Evolutionary conservation across 2,888 invertebrate genomes (phyloP).

Genomic region (Lithodes maja): DNA sequence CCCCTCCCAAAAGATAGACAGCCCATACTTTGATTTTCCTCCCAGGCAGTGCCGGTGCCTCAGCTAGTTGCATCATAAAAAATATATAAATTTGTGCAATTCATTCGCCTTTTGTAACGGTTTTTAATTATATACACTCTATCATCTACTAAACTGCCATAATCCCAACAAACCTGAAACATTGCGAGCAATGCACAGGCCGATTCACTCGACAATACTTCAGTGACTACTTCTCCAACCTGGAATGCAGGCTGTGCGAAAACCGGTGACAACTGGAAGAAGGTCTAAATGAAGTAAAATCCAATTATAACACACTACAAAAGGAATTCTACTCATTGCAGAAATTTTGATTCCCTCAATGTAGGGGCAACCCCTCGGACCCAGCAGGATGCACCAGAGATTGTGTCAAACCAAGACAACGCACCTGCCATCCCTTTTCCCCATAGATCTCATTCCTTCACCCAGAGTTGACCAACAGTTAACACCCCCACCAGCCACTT

Average conservation of each 20-base stretch:
- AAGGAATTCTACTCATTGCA: not conserved
- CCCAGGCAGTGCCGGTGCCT: too few relatives aligned
- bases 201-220: not conserved
- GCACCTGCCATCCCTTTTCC: not conserved
- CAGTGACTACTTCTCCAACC: not conserved
- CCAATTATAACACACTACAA: not conserved
- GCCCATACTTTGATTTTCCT: too few relatives aligned
- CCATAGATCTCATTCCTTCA: too few relatives aligned
- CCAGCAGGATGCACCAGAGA: not conserved
- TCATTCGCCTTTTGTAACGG: too few relatives aligned
- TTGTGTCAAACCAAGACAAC: not conserved
- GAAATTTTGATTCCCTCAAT: not conserved
- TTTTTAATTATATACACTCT: too few relatives aligned
- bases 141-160: not conserved
- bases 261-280: not conserved
- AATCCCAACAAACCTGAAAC: not conserved
- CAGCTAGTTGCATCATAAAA: too few relatives aligned
- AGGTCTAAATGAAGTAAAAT: not conserved
- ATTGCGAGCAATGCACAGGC: not conserved
- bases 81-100: too few relatives aligned
- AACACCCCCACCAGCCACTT: not conserved
- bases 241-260: not conserved
- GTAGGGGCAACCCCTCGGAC: not conserved
- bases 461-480: too few relatives aligned
- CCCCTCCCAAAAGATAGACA: too few relatives aligned